Base-by-base conservation (phyloP, 2,888 invertebrate species). In the Ectropis crepuscularia region DNA sequence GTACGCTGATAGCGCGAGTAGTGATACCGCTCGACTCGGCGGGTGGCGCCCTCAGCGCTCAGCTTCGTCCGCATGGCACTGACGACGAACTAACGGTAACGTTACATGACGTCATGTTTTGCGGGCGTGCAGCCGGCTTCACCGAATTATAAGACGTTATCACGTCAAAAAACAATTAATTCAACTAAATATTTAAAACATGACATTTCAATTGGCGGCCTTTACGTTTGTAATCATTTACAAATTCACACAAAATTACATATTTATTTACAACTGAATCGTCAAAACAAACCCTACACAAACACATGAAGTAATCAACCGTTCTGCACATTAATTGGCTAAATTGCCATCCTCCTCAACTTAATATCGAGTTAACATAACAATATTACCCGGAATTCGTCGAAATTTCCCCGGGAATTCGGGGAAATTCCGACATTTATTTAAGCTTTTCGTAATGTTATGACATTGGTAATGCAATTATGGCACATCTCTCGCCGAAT, bases 381-480 rank as follows among this genome's bases (percentile, higher is more conserved):
- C 45, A 57, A 12, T 63, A 61, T 61, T 63, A 41, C 37, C 57
- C 60, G 36, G 45, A 78, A 73, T 77, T 75, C 72, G 74, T 61
- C 68, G 75, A 76, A 82, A 79, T 78, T 77, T 71, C 68, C 47
- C 68, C 47, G 45, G 49, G 45, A 53, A 49, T 63, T 63, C 43
- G 53, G 12, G 7, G 36, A 55, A 62, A 62, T 53, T 57, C 49
- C 42, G 37, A 58, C 64, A 57, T 67, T 62, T 69, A 64, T 70
- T 57, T 64, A 63, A 63, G 70, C 70, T 67, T 73, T 69, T 68
- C 73, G 64, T 57, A 67, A 66, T 68, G 61, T 61, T 68, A 65
- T 67, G 71, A 68, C 68, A 69, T 69, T 70, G 67, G 50, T 75
- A 75, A 75, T 73, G 67, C 58, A 63, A 73, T 73, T 75, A 75